These are phyloP conservation scores for Ptychobarbus kaznakovi DNA, from an alignment of 2,797 vertebrate species.

Conservation along the genomic window DNA sequence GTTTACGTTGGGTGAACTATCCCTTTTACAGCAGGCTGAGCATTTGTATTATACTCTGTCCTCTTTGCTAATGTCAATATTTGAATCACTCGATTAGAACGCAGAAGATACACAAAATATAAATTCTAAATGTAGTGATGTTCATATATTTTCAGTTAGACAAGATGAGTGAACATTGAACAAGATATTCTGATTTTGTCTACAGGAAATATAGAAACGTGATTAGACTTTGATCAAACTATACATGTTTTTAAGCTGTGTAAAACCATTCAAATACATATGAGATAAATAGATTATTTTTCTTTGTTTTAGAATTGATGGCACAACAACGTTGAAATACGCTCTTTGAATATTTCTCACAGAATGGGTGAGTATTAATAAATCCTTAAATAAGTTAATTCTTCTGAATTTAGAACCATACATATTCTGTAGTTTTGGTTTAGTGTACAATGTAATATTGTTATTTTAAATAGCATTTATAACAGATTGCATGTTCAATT, in stretches of 20 bases:
- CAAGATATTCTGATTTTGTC: no score
- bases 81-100: no score
- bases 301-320: not conserved
- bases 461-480: not conserved
- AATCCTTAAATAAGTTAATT: not conserved
- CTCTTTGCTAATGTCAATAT: no score
- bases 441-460: not conserved
- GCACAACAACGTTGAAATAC: not conserved
- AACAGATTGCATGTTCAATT: not conserved
- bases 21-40: no score
- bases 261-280: not conserved
- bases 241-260: not conserved
- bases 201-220: no score
- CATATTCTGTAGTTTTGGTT: not conserved
- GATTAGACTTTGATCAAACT: no score
- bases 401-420: not conserved
- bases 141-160: no score
- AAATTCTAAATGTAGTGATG: no score
- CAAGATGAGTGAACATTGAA: no score
- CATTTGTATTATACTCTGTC: no score
- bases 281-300: not conserved
- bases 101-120: no score
- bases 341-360: not conserved
- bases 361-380: constrained; percentile 16
- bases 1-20: no score